A percentile compares a stretch with the other conserved stretches of the same genome.
Evolutionary conservation across 1,140 invertebrate species (phyloP).

Genomic region (Hylaeus anthracinus): DNA sequence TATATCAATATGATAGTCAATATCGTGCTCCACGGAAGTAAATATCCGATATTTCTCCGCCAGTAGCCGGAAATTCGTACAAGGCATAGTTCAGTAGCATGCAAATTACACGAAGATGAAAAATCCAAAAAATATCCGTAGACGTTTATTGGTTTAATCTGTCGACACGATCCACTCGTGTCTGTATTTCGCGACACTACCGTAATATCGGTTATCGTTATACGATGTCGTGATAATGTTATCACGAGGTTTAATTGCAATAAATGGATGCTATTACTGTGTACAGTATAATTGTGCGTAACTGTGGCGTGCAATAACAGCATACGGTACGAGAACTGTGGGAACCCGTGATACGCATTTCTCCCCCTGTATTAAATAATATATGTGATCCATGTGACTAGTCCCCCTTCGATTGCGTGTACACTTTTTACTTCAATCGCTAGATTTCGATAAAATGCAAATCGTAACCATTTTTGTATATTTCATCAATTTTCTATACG

Average conservation of each 20-base stretch:
- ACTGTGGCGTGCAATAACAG: background rate
- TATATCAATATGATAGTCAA: constrained; percentile 17
- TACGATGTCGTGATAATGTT: background rate
- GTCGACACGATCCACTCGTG: background rate
- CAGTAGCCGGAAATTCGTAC: background rate
- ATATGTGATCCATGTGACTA: background rate
- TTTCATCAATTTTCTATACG: too few relatives aligned
- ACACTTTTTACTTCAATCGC: background rate
- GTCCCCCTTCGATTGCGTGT: background rate
- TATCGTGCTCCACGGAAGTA: constrained; percentile 1
- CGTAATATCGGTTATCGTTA: background rate
- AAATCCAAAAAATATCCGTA: background rate
- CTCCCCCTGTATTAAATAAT: background rate
- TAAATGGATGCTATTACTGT: background rate
- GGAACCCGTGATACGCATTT: background rate
- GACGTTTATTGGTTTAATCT: background rate
- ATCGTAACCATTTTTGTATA: too few relatives aligned
- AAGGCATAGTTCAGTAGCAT: background rate
- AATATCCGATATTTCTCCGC: background rate
- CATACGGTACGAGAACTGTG: background rate
- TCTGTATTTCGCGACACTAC: background rate
- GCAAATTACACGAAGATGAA: background rate
- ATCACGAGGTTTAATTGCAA: background rate
- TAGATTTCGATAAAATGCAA: background rate
- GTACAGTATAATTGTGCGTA: background rate